Conservation (phyloP, 2,888 invertebrate species). For the Eupithecia subfuscata region DNA sequence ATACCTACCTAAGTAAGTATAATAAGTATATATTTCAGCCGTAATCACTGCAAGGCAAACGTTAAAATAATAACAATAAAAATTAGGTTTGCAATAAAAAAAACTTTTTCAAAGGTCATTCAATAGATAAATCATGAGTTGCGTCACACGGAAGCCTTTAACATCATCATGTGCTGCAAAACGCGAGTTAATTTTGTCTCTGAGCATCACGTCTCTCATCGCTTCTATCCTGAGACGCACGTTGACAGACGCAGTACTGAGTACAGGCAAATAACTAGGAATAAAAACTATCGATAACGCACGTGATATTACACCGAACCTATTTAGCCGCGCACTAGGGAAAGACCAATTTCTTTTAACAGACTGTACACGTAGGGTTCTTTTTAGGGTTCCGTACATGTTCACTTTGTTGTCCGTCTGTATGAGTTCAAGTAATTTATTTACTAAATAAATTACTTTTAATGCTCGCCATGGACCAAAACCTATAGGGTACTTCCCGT, state of each 20-base stretch:
- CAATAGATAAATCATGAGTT: background rate
- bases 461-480: too few relatives aligned
- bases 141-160: conserved; percentile 16
- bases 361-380: too few relatives aligned
- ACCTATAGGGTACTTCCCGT: too few relatives aligned
- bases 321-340: too few relatives aligned
- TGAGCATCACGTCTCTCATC: conserved; percentile 15
- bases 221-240: conserved; percentile 17
- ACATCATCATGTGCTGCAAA: conserved; percentile 18
- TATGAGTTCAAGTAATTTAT: too few relatives aligned
- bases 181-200: conserved; percentile 21
- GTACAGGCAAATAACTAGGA: background rate
- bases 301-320: background rate
- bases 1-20: background rate
- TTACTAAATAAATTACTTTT: too few relatives aligned
- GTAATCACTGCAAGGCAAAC: background rate
- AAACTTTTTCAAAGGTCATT: background rate
- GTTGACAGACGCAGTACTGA: conserved; percentile 22
- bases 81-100: too few relatives aligned
- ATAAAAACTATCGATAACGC: conserved; percentile 7
- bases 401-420: too few relatives aligned
- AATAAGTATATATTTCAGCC: too few relatives aligned
- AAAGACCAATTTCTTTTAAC: too few relatives aligned
- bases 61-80: too few relatives aligned
- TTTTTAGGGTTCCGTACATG: too few relatives aligned